phyloP scores from a whole-genome alignment of 1,140 invertebrate genomes.

The Diabrotica virgifera region DNA sequence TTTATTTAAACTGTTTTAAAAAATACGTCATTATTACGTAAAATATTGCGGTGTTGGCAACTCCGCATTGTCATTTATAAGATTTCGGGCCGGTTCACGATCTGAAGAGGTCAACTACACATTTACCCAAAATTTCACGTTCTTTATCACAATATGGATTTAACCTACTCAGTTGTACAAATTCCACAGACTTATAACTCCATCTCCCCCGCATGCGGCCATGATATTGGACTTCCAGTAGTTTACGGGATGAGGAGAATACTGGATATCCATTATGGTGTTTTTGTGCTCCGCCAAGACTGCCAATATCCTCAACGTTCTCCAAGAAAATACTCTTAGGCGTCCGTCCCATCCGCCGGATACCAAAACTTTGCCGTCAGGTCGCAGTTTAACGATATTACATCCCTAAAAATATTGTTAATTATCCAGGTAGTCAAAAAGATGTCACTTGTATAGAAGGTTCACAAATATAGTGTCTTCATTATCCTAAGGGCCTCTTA shows the following conservation, averaged over 20 bases:
- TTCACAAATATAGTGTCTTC: too few relatives aligned
- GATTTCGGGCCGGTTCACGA: too few relatives aligned
- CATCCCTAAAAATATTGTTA: constrained; percentile 52
- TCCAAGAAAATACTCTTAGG: constrained; percentile 75
- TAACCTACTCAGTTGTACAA: constrained; percentile 57
- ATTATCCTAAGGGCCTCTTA: too few relatives aligned
- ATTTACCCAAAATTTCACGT: too few relatives aligned
- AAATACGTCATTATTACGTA: too few relatives aligned
- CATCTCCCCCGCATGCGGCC: constrained; percentile 68
- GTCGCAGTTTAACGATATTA: constrained; percentile 62
- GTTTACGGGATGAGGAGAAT: constrained; percentile 58
- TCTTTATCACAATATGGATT: too few relatives aligned
- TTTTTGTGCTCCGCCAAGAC: constrained; percentile 67
- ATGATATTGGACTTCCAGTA: constrained; percentile 67
- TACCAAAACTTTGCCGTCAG: constrained; percentile 72
- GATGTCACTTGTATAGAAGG: too few relatives aligned
- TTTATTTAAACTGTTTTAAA: too few relatives aligned
- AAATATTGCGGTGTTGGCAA: too few relatives aligned
- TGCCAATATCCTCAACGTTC: constrained; percentile 68
- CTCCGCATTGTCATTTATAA: too few relatives aligned
- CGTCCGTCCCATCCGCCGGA: constrained; percentile 73
- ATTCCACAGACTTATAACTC: constrained; percentile 72
- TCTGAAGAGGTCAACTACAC: too few relatives aligned
- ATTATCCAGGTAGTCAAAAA: too few relatives aligned
- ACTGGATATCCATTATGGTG: constrained; percentile 65